phyloP scores from a whole-genome alignment of 35 echinoderm and acorn worm genomes.

The Patiria miniata region DNA sequence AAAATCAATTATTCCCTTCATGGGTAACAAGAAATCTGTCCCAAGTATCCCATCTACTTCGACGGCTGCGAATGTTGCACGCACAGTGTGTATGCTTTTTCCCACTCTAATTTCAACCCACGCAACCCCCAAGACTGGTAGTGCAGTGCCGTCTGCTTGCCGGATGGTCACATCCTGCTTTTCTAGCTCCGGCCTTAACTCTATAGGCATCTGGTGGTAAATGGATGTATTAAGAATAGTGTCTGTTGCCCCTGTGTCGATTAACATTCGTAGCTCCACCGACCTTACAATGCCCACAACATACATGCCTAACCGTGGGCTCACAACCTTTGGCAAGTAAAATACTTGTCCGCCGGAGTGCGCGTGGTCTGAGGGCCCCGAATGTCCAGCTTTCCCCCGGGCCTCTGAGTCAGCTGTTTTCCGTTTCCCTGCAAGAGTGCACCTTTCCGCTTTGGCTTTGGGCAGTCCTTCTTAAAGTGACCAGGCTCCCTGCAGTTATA shows the following conservation, averaged over 20 bases:
- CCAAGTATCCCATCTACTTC: constrained; percentile 23
- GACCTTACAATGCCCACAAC: not conserved
- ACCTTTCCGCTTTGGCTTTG: too few relatives aligned
- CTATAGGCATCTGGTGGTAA: not conserved
- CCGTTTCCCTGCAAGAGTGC: constrained; percentile 56
- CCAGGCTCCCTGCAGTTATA: too few relatives aligned
- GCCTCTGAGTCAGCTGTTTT: constrained; percentile 4
- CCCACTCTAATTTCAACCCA: not conserved
- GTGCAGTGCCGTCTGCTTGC: not conserved
- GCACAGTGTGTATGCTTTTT: not conserved
- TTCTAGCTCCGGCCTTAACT: not conserved
- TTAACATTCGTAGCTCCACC: not conserved
- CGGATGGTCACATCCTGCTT: not conserved
- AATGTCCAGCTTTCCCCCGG: constrained; percentile 43
- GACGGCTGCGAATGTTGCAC: not conserved
- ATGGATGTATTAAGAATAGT: not conserved
- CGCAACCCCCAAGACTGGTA: not conserved
- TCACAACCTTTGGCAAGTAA: too few relatives aligned
- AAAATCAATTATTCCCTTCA: not conserved
- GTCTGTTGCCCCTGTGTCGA: constrained; percentile 41
- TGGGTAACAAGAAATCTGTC: constrained; percentile 24
- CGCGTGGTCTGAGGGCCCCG: too few relatives aligned
- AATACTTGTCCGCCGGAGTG: too few relatives aligned
- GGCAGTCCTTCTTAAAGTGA: too few relatives aligned
- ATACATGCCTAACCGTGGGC: constrained; percentile 34